Evolutionary conservation across 2,888 invertebrate genomes (phyloP).

Genomic region (Latrodectus elegans): DNA sequence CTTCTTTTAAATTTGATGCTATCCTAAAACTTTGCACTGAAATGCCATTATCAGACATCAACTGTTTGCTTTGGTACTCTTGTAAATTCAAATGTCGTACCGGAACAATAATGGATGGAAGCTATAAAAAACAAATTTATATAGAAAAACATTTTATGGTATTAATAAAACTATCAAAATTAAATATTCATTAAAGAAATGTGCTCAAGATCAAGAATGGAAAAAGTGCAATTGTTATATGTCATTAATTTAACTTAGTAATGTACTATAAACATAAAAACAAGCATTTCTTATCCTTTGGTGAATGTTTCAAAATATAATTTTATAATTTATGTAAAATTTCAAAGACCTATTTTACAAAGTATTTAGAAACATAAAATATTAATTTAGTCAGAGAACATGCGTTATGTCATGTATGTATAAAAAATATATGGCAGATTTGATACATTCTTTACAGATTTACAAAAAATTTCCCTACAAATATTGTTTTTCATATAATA

Average conservation of each 20-base stretch:
- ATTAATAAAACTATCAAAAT: neutral
- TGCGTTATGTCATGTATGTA: too few species aligned
- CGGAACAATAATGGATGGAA: slow-evolving; percentile 20
- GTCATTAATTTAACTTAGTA: neutral
- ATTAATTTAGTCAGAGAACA: too few species aligned
- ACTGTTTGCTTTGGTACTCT: slow-evolving; percentile 97
- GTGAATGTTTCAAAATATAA: too few species aligned
- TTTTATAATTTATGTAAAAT: too few species aligned
- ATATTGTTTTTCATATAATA: too few species aligned
- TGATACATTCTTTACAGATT: too few species aligned
- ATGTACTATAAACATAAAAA: neutral
- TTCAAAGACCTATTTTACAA: too few species aligned
- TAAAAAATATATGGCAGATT: too few species aligned
- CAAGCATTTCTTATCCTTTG: too few species aligned
- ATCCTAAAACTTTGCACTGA: slow-evolving; percentile 86
- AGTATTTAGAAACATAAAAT: too few species aligned
- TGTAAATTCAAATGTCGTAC: slow-evolving; percentile 84
- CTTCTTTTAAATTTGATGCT: slow-evolving; percentile 77
- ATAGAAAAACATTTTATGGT: neutral
- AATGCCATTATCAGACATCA: slow-evolving; percentile 89
- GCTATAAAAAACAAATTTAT: slow-evolving; percentile 14
- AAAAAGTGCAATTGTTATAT: neutral
- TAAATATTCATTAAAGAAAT: neutral
- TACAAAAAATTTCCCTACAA: too few species aligned
- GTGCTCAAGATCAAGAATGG: neutral